Evolutionary conservation across 2,888 invertebrate species (phyloP).

Genomic region (Oscheius myriophilus): DNA sequence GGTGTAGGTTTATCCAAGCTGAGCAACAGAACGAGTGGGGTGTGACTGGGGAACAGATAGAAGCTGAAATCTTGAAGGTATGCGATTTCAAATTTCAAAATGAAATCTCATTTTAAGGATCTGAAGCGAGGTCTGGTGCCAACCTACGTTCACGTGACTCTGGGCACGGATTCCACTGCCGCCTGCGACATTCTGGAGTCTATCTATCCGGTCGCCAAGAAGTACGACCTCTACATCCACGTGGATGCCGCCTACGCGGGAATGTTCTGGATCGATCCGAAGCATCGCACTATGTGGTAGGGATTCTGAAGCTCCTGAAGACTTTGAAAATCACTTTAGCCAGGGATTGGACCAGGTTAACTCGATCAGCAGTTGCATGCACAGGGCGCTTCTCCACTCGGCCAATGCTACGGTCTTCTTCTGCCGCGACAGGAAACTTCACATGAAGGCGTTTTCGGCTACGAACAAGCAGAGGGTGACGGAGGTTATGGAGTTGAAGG

Average conservation of each 20-base stretch:
- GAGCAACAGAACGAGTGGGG: slow-evolving; percentile 80
- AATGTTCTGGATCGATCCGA: slow-evolving; percentile 92
- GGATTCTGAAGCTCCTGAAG: no score
- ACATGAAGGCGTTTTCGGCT: slow-evolving; percentile 1
- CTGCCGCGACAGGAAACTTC: slow-evolving; percentile 1
- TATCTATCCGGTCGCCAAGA: slow-evolving; percentile 82
- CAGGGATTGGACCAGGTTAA: slow-evolving; percentile 74
- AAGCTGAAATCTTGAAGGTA: slow-evolving; percentile 78
- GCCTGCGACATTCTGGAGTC: slow-evolving; percentile 91
- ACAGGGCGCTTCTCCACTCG: slow-evolving; percentile 37
- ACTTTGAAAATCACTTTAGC: no score
- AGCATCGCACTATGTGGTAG: slow-evolving; percentile 77
- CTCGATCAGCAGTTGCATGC: slow-evolving; percentile 41
- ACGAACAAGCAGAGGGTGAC: neutral
- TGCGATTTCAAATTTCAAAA: no score
- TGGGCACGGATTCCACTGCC: slow-evolving; percentile 94
- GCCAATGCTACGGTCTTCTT: slow-evolving; percentile 17
- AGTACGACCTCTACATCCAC: slow-evolving; percentile 82
- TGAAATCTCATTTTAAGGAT: slow-evolving; percentile 74
- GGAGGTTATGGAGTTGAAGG: slow-evolving; percentile 10
- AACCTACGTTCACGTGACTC: slow-evolving; percentile 87
- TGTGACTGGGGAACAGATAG: slow-evolving; percentile 78
- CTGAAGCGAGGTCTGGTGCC: slow-evolving; percentile 89
- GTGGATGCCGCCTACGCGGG: slow-evolving; percentile 93
- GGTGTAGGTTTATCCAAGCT: slow-evolving; percentile 87